Evolutionary conservation across 2,113 vertebrate genomes (phyloP), one percentile per base, ranked within the genome.

Genomic region (Hippocampus abdominalis): DNA sequence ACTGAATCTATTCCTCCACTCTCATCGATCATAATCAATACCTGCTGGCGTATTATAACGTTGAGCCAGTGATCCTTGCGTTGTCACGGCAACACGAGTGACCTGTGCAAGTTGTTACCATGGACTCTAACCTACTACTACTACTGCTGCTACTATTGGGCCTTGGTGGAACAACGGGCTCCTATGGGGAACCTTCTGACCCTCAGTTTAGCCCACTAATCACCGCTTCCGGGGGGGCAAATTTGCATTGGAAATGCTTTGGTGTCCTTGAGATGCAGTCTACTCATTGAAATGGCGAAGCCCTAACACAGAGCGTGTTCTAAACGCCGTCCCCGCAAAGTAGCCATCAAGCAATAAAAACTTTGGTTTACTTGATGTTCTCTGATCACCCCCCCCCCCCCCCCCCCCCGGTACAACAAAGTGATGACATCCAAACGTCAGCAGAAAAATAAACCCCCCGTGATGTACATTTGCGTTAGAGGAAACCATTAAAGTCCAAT

Each of bases 81-180:
- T 75, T 73, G 77, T 69, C 77, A 79, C 79, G 69, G 83, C 67
- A 86, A 81, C 81, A 69, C 72, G 61, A 81, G 53, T 51, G 61
- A 59, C 49, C 46, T 2, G n/a, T 2, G 53, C 39, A 46, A 78
- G 77, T 56, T 32, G 78, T 76, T 75, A 57, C 72, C 74, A 79
- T 74, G 72, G 73, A 68, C 75, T 79, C 73, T 68, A 25, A 46
- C n/a, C n/a, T n/a, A 46, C 63, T 8, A 27, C 40, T 15, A 25
- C 63, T 20, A 78, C 63, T 13, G 18, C 40, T 15, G 16, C 63
- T 16, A 78, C 79, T 78, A 72, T 78, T 78, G 54, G 71, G 72
- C 66, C 29, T 76, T 23, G 2, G 56, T 69, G 54, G 21, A 74
- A 68, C 59, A 62, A 51, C 51, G 51, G 66, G 59, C 64, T 64